phyloP scores from a whole-genome alignment of 2,113 vertebrate genomes.

The Phyllostomus hastatus region DNA sequence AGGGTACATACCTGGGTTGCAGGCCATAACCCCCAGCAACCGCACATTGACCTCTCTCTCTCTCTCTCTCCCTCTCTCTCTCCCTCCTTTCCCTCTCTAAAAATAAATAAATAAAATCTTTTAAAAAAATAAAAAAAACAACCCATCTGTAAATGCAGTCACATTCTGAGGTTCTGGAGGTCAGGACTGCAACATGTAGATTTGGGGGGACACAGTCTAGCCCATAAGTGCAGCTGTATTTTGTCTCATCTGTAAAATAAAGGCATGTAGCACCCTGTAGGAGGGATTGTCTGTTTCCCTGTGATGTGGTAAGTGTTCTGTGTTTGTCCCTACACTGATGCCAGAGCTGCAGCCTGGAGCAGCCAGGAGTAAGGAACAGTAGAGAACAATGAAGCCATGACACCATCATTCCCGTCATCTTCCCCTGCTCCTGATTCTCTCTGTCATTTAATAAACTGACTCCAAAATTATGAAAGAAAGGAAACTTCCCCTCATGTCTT shows the following conservation, averaged over 20 bases:
- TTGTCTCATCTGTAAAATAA: background rate
- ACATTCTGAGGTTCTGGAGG: background rate
- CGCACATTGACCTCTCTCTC: too few relatives aligned
- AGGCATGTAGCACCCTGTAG: rapidly evolving
- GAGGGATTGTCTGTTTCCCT: background rate
- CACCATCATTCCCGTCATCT: background rate
- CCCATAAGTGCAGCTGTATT: background rate
- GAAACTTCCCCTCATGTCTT: background rate
- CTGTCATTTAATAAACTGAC: conserved; percentile 55
- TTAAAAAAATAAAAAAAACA: too few relatives aligned
- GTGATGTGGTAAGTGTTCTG: rapidly evolving
- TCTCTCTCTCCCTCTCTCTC: too few relatives aligned
- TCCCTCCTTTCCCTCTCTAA: too few relatives aligned
- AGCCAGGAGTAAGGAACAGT: background rate
- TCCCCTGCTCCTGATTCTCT: background rate
- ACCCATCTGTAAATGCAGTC: background rate
- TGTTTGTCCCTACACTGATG: background rate
- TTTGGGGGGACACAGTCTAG: background rate
- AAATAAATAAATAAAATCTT: too few relatives aligned
- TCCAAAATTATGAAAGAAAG: background rate
- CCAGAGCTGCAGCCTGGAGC: background rate
- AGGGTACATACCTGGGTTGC: too few relatives aligned
- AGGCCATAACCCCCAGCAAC: too few relatives aligned
- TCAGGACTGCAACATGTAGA: background rate
- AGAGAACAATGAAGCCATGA: background rate